Base-by-base conservation (phyloP, 2,797 vertebrate genomes). In the Urophycis tenuis region DNA sequence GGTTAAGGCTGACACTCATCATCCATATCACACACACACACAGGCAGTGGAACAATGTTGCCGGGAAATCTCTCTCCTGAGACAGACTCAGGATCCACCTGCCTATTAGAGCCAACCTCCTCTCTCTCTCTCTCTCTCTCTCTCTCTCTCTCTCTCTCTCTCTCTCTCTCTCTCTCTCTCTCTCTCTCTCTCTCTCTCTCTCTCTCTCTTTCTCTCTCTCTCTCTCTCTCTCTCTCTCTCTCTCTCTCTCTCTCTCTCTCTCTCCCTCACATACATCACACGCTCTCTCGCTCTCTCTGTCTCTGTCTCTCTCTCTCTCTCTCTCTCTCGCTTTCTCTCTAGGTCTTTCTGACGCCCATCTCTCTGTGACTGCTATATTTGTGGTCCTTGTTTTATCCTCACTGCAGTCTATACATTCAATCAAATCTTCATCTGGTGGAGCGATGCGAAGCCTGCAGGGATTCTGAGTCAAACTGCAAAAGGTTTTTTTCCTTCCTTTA, bases 31-130 rank as follows among this genome's bases (percentile, higher is more conserved):
- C 39, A 53, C 64, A 39, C 74, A 71, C 35, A 45, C 36, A 76
- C 19, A 72, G 19, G 19, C 39, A 32, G 30, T 30, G 31, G 75
- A 76, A 22, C 34, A 39, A 69, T 35, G 74, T 60, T 36, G 74
- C 74, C 49, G 69, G 32, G 49, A 32, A 75, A 76, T 71, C 75
- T 71, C 36, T 53, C 75, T 77, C 75, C 75, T 3, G 75, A 77
- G 75, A 77, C 75, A 36, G 6, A 70, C 6, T 11, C 19, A 14
- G 10, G 74, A 67, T 64, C 74, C 74, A 36, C 22, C 74, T 64
- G 32, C 53, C 32, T 75, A 75, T 34, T 69, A 67, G 74, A 69
- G 45, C 33, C 53, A 3, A 15, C 41, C 41, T 5, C 3, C 1
- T 34, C 3, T 34, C 3, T 34, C 3, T 34, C 3, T 34, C 3